phyloP scores from a whole-genome alignment of 2,113 vertebrate species.

The Eclectus roratus region DNA sequence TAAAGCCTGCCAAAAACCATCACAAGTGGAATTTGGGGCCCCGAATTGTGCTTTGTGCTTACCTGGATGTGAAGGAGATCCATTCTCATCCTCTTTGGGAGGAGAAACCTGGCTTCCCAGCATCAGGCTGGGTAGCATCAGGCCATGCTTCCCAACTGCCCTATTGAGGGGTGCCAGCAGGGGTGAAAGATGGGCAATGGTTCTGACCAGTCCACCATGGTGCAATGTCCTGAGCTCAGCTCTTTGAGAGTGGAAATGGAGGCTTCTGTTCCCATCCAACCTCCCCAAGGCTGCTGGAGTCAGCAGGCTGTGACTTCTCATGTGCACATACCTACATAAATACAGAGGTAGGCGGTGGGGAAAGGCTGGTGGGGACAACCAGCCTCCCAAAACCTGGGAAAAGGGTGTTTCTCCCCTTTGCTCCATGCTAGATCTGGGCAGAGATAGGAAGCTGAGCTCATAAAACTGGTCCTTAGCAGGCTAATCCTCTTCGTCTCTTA shows the following conservation, averaged over 20 bases:
- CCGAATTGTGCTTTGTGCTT: not conserved
- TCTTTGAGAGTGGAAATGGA: not conserved
- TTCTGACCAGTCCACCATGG: not conserved
- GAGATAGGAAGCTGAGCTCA: not conserved
- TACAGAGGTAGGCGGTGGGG: not conserved
- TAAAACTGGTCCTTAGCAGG: not conserved
- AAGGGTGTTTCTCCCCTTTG: not conserved
- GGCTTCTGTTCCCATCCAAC: not conserved
- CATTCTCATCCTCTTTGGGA: not conserved
- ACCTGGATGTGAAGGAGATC: not conserved
- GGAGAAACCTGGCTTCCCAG: not conserved
- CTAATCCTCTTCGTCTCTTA: not conserved
- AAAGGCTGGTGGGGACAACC: not conserved
- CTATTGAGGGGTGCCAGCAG: not conserved
- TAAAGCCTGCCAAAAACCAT: not conserved
- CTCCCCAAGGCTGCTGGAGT: not conserved
- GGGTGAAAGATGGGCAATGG: not conserved
- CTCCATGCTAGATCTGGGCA: not conserved
- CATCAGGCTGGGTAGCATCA: not conserved
- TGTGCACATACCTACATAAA: slow-evolving; percentile 11
- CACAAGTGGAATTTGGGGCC: not conserved
- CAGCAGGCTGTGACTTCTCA: not conserved
- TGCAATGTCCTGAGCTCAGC: not conserved
- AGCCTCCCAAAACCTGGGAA: not conserved
- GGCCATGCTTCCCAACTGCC: not conserved